These are phyloP conservation scores for Ctenodactylus gundi DNA, from an alignment of 2,113 vertebrate species.

Conservation along the genomic window DNA sequence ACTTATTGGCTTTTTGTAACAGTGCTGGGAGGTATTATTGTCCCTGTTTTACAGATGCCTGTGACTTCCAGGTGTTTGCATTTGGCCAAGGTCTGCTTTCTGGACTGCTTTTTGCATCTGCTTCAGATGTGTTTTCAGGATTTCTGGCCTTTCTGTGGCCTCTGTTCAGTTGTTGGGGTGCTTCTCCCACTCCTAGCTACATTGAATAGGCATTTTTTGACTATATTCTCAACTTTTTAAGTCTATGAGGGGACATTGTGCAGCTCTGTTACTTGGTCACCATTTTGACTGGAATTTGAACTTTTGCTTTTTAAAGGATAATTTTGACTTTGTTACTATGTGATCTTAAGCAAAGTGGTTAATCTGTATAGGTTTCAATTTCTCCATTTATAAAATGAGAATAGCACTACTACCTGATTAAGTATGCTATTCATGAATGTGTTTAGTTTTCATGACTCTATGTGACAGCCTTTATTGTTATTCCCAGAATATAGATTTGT, in stretches of 20 bases:
- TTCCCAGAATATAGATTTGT: neutral
- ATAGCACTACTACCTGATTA: neutral
- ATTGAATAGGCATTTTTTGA: too few species aligned
- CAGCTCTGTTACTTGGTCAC: too few species aligned
- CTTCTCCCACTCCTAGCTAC: too few species aligned
- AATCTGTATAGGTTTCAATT: neutral
- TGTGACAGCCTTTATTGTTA: neutral
- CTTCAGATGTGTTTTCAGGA: too few species aligned
- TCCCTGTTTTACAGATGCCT: neutral
- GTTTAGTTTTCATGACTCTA: neutral
- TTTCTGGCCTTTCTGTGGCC: too few species aligned
- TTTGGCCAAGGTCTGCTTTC: too few species aligned
- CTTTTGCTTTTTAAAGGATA: neutral
- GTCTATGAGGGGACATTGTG: too few species aligned
- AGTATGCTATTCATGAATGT: neutral
- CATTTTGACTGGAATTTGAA: too few species aligned
- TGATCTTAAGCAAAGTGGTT: neutral
- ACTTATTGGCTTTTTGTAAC: neutral
- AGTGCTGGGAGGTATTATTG: neutral
- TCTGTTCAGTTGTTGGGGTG: too few species aligned
- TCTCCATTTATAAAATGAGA: neutral
- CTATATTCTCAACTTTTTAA: too few species aligned
- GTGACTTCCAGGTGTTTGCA: neutral
- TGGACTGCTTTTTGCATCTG: too few species aligned
- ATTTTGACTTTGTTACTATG: neutral